phyloP scores from a whole-genome alignment of 2,888 invertebrate genomes.

The Rapana venosa region DNA sequence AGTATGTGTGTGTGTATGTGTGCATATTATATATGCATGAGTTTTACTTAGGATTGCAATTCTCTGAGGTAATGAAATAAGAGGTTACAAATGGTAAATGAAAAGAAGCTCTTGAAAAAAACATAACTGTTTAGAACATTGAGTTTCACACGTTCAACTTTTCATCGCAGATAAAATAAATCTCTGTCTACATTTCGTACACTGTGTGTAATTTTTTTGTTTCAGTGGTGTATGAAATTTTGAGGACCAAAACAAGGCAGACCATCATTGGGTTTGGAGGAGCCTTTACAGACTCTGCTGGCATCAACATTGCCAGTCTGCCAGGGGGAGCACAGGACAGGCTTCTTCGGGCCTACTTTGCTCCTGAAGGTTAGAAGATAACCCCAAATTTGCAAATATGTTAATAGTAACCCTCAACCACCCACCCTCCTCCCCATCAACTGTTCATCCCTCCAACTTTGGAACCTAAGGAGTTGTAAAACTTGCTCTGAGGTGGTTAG shows the following conservation, averaged over 20 bases:
- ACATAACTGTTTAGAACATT: background rate
- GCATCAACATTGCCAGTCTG: slow-evolving; percentile 86
- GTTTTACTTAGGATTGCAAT: background rate
- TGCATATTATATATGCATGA: background rate
- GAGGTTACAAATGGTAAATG: background rate
- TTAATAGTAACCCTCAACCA: too few relatives aligned
- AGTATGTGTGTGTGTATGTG: background rate
- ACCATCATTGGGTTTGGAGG: slow-evolving; percentile 90
- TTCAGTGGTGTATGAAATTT: slow-evolving; percentile 50
- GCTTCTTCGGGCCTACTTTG: slow-evolving; percentile 81
- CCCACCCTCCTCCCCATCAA: too few relatives aligned
- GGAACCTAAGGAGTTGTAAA: too few relatives aligned
- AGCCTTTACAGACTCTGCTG: slow-evolving; percentile 87
- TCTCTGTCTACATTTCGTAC: background rate
- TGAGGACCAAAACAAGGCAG: slow-evolving; percentile 81
- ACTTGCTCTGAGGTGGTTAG: too few relatives aligned
- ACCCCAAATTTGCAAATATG: too few relatives aligned
- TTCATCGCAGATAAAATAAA: too few relatives aligned
- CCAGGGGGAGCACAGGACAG: slow-evolving; percentile 80
- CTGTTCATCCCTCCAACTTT: too few relatives aligned
- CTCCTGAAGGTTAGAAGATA: slow-evolving; percentile 60
- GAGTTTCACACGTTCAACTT: too few relatives aligned
- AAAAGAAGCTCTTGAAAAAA: background rate
- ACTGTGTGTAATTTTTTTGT: slow-evolving; percentile 27
- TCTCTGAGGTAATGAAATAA: too few relatives aligned